Conservation (phyloP, 2,888 invertebrate species). For the Rotaria sp. region DNA sequence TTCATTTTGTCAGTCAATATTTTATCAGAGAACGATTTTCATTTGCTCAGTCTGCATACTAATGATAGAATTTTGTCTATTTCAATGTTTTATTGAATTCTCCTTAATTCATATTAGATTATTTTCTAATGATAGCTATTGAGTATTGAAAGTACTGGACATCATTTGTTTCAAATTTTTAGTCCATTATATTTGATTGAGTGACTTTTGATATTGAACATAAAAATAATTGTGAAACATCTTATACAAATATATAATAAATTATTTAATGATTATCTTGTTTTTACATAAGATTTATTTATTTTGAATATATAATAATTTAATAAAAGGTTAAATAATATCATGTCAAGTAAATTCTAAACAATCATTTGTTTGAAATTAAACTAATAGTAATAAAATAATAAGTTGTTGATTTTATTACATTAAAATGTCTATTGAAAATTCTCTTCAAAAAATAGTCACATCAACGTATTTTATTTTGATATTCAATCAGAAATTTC, state of each 20-base stretch:
- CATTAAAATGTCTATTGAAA: neutral
- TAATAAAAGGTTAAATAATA: neutral
- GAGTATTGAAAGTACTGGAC: too few species aligned
- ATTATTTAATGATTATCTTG: neutral
- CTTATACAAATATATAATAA: slow-evolving; percentile 5
- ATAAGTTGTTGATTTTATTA: neutral
- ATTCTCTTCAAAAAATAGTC: neutral
- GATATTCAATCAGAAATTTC: neutral
- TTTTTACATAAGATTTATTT: neutral
- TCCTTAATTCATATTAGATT: too few species aligned
- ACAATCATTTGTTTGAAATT: too few species aligned
- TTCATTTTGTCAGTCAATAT: too few species aligned
- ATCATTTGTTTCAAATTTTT: too few species aligned
- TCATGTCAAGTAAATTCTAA: neutral
- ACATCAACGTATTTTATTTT: neutral
- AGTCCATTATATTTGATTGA: too few species aligned
- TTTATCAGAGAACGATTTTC: too few species aligned
- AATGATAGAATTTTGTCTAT: too few species aligned
- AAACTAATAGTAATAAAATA: neutral
- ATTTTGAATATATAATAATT: neutral
- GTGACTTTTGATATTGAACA: neutral
- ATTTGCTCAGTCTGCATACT: too few species aligned
- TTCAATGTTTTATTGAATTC: too few species aligned
- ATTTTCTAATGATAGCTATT: too few species aligned
- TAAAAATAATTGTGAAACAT: neutral